Conservation (phyloP, 2,113 vertebrate species). For the Xiphias gladius region DNA sequence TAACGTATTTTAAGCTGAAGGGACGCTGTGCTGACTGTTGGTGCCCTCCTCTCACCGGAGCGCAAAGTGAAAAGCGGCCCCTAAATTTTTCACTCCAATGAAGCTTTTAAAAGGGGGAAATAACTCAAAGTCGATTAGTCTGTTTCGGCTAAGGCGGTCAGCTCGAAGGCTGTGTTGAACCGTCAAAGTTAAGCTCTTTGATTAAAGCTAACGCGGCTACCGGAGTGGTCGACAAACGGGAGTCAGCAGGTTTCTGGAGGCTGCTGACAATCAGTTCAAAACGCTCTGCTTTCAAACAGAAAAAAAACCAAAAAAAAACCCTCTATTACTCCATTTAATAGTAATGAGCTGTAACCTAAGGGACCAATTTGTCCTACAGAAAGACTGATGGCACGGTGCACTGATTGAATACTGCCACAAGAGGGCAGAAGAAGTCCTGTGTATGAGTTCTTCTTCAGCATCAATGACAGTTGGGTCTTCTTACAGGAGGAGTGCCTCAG, state of each 20-base stretch:
- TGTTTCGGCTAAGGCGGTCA: background rate
- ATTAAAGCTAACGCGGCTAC: background rate
- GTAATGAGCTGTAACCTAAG: background rate
- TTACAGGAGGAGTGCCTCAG: fast-evolving
- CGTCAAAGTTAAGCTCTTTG: background rate
- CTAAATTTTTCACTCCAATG: background rate
- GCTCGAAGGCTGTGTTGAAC: background rate
- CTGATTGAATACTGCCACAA: background rate
- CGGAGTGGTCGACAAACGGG: background rate
- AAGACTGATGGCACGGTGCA: background rate
- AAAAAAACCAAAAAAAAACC: background rate
- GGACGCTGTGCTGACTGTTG: background rate
- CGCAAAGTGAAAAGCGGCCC: background rate
- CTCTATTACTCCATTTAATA: background rate
- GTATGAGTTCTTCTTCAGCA: too few relatives aligned
- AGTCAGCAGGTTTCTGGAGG: conserved; percentile 4
- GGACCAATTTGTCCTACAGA: background rate
- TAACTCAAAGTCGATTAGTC: background rate
- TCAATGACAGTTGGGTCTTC: background rate
- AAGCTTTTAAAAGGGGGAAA: background rate
- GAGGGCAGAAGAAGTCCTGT: conserved; percentile 43
- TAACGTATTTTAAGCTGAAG: background rate
- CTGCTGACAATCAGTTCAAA: background rate
- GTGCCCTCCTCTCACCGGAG: background rate
- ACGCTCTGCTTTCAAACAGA: background rate